Conservation (phyloP, 1,140 invertebrate species). For the Bradysia coprophila region DNA sequence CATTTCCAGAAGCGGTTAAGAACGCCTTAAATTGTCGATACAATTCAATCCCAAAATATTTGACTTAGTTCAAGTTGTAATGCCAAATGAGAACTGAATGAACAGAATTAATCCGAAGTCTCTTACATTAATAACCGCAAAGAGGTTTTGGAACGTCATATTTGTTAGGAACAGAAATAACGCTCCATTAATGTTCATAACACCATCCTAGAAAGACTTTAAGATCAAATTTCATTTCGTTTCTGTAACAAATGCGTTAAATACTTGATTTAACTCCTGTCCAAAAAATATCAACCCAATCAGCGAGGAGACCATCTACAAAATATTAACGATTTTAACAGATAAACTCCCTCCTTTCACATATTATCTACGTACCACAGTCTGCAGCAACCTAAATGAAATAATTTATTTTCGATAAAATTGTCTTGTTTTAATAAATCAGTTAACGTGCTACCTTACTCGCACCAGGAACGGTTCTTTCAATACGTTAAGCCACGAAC, state of each 20-base stretch:
- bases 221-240: too few relatives aligned
- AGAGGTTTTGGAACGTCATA: conserved; percentile 86
- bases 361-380: conserved; percentile 35
- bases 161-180: conserved; percentile 84
- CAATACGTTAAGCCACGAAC: conserved; percentile 70
- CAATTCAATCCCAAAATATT: too few relatives aligned
- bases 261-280: conserved; percentile 63
- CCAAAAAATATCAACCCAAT: conserved; percentile 81
- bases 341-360: conserved; percentile 62
- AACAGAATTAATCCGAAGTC: too few relatives aligned
- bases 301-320: conserved; percentile 65
- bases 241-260: too few relatives aligned
- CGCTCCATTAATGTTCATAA: conserved; percentile 93
- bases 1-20: too few relatives aligned
- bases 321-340: conserved; percentile 62
- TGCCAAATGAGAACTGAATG: too few relatives aligned
- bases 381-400: background rate
- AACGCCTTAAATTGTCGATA: too few relatives aligned
- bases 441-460: too few relatives aligned
- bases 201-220: too few relatives aligned
- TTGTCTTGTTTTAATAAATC: conserved; percentile 20
- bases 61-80: too few relatives aligned
- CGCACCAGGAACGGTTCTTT: conserved; percentile 81
- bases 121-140: conserved; percentile 74
- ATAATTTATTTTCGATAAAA: background rate